Evolutionary conservation across 2,113 vertebrate genomes (phyloP).

Genomic region (Electrona antarctica): DNA sequence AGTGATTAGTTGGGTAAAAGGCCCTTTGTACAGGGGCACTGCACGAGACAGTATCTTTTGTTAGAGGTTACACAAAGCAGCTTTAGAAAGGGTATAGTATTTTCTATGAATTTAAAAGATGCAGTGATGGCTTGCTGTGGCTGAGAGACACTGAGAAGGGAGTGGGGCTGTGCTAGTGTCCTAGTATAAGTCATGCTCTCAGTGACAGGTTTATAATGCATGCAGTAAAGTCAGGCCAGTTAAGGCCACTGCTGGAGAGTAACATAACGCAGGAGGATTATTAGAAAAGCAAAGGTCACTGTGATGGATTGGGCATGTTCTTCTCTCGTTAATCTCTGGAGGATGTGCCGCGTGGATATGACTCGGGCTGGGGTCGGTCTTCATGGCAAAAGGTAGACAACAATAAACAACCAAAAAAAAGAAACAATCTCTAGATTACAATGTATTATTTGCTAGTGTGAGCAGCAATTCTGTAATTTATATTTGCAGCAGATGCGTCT

Average conservation of each 20-base stretch:
- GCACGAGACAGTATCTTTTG: constrained; percentile 17
- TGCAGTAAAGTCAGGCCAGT: constrained; percentile 11
- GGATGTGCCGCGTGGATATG: not conserved
- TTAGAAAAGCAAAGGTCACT: constrained; percentile 51
- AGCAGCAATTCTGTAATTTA: too few relatives aligned
- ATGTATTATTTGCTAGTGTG: too few relatives aligned
- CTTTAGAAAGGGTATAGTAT: constrained; percentile 9
- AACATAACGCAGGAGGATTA: not conserved
- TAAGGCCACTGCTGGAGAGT: constrained; percentile 2
- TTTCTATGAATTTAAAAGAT: not conserved
- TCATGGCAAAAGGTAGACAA: not conserved
- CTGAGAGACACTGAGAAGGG: not conserved
- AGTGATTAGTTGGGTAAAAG: constrained; percentile 1
- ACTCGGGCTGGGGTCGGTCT: not conserved
- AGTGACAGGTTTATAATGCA: constrained; percentile 50
- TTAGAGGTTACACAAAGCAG: constrained; percentile 8
- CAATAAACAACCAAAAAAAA: not conserved
- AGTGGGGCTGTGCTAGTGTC: not conserved
- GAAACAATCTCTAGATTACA: not conserved
- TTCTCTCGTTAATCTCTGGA: not conserved
- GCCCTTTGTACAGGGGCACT: not conserved
- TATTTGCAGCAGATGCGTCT: too few relatives aligned
- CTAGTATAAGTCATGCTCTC: constrained; percentile 6
- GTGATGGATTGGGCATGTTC: constrained; percentile 28
- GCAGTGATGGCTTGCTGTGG: not conserved